phyloP scores from a whole-genome alignment of 2,797 vertebrate species.

The Scolopax bukidnonensis region DNA sequence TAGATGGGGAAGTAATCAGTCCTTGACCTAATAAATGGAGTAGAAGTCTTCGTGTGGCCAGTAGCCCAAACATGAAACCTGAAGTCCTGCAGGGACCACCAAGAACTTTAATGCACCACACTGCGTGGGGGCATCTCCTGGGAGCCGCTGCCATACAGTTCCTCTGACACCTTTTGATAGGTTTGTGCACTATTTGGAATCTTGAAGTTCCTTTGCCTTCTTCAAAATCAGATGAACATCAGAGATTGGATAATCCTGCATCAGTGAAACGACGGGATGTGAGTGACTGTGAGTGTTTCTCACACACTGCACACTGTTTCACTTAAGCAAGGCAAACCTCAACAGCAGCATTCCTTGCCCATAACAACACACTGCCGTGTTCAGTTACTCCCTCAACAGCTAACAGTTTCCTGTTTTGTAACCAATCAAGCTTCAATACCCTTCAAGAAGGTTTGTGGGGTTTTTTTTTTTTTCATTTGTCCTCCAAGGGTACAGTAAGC shows the following conservation, averaged over 20 bases:
- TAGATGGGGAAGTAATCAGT: constrained; percentile 11
- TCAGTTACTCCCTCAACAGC: not conserved
- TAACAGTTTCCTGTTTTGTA: not conserved
- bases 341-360: not conserved
- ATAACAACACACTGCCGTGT: rapidly evolving
- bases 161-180: not conserved
- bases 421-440: not conserved
- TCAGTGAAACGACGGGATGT: not conserved
- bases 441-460: not conserved
- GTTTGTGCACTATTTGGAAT: constrained; percentile 80
- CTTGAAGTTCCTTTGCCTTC: constrained; percentile 95
- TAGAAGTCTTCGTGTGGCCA: constrained; percentile 11
- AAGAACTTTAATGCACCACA: not conserved
- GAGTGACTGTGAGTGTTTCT: not conserved
- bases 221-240: constrained; percentile 93
- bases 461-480: not conserved
- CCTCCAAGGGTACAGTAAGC: not conserved
- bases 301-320: no score
- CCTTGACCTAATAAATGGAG: constrained; percentile 62
- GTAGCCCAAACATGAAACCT: constrained; percentile 25
- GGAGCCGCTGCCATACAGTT: not conserved
- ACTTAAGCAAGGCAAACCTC: not conserved
- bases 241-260: constrained; percentile 95
- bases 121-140: not conserved
- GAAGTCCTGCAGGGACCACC: not conserved